A percentile compares a stretch with the other conserved stretches of the same genome.
These are phyloP conservation scores for Galago senegalensis DNA, from an alignment of 2,797 vertebrate species.

Conservation along the genomic window DNA sequence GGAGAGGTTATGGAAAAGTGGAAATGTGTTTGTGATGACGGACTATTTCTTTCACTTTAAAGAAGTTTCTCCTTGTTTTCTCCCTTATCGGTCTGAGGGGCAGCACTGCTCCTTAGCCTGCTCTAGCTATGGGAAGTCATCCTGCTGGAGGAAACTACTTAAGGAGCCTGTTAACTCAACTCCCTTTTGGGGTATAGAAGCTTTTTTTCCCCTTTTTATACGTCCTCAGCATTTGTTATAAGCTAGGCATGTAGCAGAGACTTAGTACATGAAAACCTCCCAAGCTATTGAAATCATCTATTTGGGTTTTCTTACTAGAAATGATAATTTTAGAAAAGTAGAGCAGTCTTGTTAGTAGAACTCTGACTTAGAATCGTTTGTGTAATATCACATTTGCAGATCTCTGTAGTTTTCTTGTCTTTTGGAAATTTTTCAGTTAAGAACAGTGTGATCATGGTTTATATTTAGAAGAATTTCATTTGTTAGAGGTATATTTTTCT, in stretches of 20 bases:
- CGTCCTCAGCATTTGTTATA: not conserved
- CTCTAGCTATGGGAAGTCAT: not conserved
- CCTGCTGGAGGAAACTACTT: not conserved
- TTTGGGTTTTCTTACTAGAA: slow-evolving; percentile 40
- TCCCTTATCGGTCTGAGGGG: not conserved
- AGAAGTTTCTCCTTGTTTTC: not conserved
- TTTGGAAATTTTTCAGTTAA: slow-evolving; percentile 38
- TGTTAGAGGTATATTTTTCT: slow-evolving; percentile 53
- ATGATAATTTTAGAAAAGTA: slow-evolving; percentile 42
- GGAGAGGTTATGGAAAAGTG: not conserved
- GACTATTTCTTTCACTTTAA: not conserved
- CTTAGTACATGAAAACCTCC: not conserved
- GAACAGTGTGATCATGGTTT: slow-evolving; percentile 13
- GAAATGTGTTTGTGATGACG: not conserved
- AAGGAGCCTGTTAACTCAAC: not conserved
- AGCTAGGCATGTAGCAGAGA: not conserved
- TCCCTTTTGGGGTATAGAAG: not conserved
- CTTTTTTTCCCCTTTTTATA: not conserved
- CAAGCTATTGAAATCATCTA: not conserved
- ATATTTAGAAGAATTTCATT: slow-evolving; percentile 59
- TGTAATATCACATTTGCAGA: slow-evolving; percentile 45
- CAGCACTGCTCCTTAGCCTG: not conserved
- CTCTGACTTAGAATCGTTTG: not conserved
- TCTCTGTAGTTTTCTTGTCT: slow-evolving; percentile 16
- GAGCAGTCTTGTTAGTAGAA: not conserved